These are phyloP conservation scores for Rhizoglyphus robini DNA, from an alignment of 1,140 invertebrate genomes.

Conservation along the genomic window DNA sequence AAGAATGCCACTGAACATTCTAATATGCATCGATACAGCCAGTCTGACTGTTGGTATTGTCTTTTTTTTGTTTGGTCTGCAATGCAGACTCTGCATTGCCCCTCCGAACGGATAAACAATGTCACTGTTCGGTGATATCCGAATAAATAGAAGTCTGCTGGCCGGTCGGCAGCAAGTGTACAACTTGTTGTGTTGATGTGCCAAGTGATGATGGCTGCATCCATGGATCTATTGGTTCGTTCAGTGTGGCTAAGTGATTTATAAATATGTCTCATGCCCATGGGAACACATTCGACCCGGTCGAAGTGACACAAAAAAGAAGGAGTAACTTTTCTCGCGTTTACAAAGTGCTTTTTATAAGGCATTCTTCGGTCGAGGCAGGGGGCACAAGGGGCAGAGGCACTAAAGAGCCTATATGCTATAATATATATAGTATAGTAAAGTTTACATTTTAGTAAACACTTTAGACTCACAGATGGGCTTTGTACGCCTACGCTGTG, in stretches of 20 bases:
- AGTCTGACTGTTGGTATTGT: not conserved
- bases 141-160: not conserved
- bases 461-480: too few species aligned
- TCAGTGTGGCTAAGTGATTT: not conserved
- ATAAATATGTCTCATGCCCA: constrained; percentile 7
- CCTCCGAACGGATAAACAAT: not conserved
- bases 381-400: too few species aligned
- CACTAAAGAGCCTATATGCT: too few species aligned
- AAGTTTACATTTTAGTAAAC: too few species aligned
- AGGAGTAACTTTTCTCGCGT: too few species aligned
- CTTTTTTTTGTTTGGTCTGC: not conserved
- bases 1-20: not conserved
- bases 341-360: too few species aligned
- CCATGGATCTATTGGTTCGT: not conserved
- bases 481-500: too few species aligned
- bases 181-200: too few species aligned
- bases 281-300: not conserved
- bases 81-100: not conserved
- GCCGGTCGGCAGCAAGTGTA: not conserved
- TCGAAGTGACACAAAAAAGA: not conserved
- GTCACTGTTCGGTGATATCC: not conserved
- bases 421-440: too few species aligned
- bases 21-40: constrained; percentile 7
- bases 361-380: too few species aligned
- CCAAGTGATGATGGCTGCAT: too few species aligned